These are phyloP conservation scores for Erpobdella octoculata DNA, from an alignment of 2,888 invertebrate genomes.

Conservation along the genomic window DNA sequence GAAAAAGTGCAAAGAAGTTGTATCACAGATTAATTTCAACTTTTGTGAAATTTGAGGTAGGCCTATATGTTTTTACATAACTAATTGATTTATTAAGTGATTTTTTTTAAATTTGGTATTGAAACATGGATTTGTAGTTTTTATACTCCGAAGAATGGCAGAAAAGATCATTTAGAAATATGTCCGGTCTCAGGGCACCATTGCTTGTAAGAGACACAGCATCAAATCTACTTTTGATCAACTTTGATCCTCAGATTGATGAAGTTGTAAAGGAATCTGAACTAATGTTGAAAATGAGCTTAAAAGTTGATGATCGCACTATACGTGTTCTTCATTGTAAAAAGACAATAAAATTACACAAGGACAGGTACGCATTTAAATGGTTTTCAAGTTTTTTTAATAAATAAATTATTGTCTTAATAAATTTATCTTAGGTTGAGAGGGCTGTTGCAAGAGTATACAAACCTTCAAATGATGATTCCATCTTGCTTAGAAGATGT, in stretches of 20 bases:
- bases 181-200: slow-evolving; percentile 48
- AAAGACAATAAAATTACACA: slow-evolving; percentile 45
- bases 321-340: slow-evolving; percentile 47
- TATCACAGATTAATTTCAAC: neutral
- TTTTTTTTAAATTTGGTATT: no score
- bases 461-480: slow-evolving; percentile 45
- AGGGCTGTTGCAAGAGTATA: slow-evolving; percentile 51
- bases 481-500: slow-evolving; percentile 76
- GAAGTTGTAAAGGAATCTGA: slow-evolving; percentile 53
- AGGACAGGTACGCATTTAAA: slow-evolving; percentile 43
- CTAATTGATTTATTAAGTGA: no score
- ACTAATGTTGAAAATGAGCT: slow-evolving; percentile 48
- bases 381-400: neutral
- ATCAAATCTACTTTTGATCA: slow-evolving; percentile 47
- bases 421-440: slow-evolving; percentile 41
- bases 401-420: neutral
- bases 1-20: slow-evolving; percentile 45
- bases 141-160: neutral
- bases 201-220: slow-evolving; percentile 58
- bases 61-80: neutral
- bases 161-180: slow-evolving; percentile 38
- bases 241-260: slow-evolving; percentile 51
- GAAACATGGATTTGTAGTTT: neutral
- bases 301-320: slow-evolving; percentile 50
- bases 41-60: slow-evolving; percentile 1